Percentiles rank a stretch among this genome's conserved stretches.
Evolutionary conservation across 1,140 invertebrate species (phyloP).

Genomic region (Cardiocondyla obscurior): DNA sequence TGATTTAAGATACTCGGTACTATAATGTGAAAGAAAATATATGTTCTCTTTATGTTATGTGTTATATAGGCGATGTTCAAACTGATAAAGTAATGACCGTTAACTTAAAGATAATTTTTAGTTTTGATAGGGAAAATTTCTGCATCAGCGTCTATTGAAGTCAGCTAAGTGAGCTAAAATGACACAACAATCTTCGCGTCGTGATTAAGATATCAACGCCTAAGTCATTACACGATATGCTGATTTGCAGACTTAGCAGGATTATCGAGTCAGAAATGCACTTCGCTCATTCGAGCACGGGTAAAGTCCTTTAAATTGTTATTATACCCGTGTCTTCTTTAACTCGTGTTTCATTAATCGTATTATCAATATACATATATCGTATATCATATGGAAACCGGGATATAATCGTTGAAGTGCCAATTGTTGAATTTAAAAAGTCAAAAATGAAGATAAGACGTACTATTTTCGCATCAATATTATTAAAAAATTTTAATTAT

Average conservation of each 20-base stretch:
- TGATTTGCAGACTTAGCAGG: slow-evolving; percentile 31
- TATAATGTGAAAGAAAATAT: neutral
- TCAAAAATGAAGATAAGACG: neutral
- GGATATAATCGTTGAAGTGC: neutral
- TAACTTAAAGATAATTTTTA: neutral
- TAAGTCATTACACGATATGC: slow-evolving; percentile 45
- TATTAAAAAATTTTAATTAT: neutral
- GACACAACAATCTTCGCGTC: slow-evolving; percentile 41
- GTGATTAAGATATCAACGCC: slow-evolving; percentile 30
- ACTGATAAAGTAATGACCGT: neutral
- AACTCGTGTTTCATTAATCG: slow-evolving; percentile 25
- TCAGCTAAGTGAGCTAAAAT: slow-evolving; percentile 31
- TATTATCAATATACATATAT: slow-evolving; percentile 37
- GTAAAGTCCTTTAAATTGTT: slow-evolving; percentile 30
- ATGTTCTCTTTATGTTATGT: no score
- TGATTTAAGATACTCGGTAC: neutral
- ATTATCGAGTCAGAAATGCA: slow-evolving; percentile 41
- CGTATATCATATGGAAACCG: neutral
- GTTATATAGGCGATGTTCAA: neutral
- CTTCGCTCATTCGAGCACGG: slow-evolving; percentile 15
- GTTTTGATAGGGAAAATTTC: slow-evolving; percentile 10
- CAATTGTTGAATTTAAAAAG: neutral
- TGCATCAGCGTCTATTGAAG: neutral
- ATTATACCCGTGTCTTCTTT: slow-evolving; percentile 23
- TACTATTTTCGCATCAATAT: neutral